phyloP scores from a whole-genome alignment of 2,797 vertebrate genomes.

The Platalea minor region DNA sequence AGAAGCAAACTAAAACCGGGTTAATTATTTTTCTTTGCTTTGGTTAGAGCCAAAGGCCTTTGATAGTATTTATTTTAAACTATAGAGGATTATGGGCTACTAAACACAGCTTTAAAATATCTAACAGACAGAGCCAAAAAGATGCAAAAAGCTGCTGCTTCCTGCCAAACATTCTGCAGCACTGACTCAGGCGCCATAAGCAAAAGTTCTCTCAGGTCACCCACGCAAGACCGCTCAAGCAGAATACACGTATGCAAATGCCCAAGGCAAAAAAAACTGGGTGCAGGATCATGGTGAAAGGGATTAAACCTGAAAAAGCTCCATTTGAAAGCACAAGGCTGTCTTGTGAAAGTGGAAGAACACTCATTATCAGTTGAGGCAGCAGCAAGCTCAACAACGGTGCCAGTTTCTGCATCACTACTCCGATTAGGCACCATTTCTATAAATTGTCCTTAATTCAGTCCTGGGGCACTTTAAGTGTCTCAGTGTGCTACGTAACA shows the following conservation, averaged over 20 bases:
- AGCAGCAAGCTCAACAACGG: background rate
- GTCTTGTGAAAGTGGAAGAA: background rate
- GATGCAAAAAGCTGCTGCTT: conserved; percentile 16
- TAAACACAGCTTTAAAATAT: conserved; percentile 4
- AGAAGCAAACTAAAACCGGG: background rate
- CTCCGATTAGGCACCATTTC: background rate
- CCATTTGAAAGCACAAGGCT: background rate
- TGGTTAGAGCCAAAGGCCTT: background rate
- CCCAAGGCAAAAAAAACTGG: background rate
- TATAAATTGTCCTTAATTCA: background rate
- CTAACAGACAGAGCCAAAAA: background rate
- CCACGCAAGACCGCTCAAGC: background rate
- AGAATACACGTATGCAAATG: background rate
- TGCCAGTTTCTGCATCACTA: background rate
- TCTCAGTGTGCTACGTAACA: background rate
- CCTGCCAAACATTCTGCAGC: background rate
- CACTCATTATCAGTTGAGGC: background rate
- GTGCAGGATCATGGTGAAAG: background rate
- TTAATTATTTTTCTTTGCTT: background rate
- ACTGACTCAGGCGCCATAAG: background rate
- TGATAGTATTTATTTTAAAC: background rate
- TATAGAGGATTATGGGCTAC: background rate
- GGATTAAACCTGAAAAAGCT: background rate
- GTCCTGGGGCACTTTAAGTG: background rate
- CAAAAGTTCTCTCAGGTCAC: conserved; percentile 16